phyloP scores from a whole-genome alignment of 2,888 invertebrate genomes.

The Andrena trimmerana region DNA sequence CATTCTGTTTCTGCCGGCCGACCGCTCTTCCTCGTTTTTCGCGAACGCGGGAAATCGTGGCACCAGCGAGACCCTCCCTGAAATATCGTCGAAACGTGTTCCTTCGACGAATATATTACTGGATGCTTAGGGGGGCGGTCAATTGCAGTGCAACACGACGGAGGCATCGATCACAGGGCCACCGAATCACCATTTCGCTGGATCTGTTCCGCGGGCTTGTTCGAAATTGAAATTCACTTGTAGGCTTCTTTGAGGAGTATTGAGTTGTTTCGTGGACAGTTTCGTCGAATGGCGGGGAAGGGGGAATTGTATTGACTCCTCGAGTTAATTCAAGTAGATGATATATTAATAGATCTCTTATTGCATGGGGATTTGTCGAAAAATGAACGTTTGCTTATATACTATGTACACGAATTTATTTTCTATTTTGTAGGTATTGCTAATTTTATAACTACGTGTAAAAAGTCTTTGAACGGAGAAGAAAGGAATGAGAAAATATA shows the following conservation, averaged over 20 bases:
- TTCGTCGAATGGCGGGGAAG: neutral
- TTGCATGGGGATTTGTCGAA: too few relatives aligned
- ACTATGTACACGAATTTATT: neutral
- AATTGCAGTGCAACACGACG: slow-evolving; percentile 24
- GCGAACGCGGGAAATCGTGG: slow-evolving; percentile 37
- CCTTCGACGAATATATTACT: slow-evolving; percentile 38
- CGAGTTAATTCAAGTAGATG: too few relatives aligned
- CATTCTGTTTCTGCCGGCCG: neutral
- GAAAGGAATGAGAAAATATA: neutral
- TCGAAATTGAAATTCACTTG: neutral
- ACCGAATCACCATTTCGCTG: slow-evolving; percentile 27
- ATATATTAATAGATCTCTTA: too few relatives aligned
- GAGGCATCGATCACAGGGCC: slow-evolving; percentile 46
- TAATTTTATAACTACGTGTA: neutral
- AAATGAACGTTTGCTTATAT: too few relatives aligned
- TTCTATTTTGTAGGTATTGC: neutral
- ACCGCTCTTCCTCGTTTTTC: slow-evolving; percentile 8
- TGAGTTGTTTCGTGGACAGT: neutral
- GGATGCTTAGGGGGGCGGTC: slow-evolving; percentile 23
- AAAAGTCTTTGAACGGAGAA: too few relatives aligned
- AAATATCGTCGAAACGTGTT: slow-evolving; percentile 43
- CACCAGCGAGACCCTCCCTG: slow-evolving; percentile 22
- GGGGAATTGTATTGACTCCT: too few relatives aligned
- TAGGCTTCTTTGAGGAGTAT: neutral
- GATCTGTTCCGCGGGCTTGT: slow-evolving; percentile 19